Evolutionary conservation across 1,140 invertebrate species (phyloP).

Genomic region (Heterodera schachtii): DNA sequence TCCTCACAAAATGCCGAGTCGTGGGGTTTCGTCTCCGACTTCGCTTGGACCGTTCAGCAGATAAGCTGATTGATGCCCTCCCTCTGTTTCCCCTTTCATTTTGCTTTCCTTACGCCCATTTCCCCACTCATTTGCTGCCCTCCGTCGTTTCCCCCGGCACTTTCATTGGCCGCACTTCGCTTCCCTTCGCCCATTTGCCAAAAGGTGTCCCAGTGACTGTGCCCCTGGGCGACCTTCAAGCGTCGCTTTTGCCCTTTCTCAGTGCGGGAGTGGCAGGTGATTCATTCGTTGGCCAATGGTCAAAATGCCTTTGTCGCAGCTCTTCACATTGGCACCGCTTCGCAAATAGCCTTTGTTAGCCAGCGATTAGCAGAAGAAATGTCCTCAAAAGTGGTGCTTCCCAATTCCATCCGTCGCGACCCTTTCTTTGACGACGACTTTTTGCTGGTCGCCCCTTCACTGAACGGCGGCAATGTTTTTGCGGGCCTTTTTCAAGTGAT

Average conservation of each 20-base stretch:
- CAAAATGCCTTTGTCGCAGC: constrained; percentile 25
- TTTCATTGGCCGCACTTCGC: constrained; percentile 26
- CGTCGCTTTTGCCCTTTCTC: constrained; percentile 33
- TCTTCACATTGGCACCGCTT: constrained; percentile 32
- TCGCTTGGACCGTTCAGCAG: constrained; percentile 26
- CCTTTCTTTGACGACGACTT: constrained; percentile 29
- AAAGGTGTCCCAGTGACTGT: constrained; percentile 25
- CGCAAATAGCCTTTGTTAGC: constrained; percentile 37
- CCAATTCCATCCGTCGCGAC: constrained; percentile 17
- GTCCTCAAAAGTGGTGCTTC: background rate
- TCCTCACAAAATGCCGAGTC: constrained; percentile 39
- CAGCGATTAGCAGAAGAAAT: background rate
- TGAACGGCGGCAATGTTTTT: constrained; percentile 35
- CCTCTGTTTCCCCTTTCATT: background rate
- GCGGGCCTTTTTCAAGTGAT: constrained; percentile 35
- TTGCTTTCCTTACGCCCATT: constrained; percentile 19
- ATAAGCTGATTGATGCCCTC: background rate
- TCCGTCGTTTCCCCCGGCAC: constrained; percentile 29
- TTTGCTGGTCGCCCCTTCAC: constrained; percentile 38
- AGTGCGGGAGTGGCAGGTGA: constrained; percentile 33
- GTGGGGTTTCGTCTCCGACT: constrained; percentile 33
- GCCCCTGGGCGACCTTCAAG: constrained; percentile 34
- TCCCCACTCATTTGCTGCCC: constrained; percentile 31
- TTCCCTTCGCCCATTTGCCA: constrained; percentile 11
- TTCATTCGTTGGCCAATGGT: constrained; percentile 9